These are phyloP conservation scores for Lochmaea capreae DNA, from an alignment of 2,888 invertebrate species.

Conservation along the genomic window DNA sequence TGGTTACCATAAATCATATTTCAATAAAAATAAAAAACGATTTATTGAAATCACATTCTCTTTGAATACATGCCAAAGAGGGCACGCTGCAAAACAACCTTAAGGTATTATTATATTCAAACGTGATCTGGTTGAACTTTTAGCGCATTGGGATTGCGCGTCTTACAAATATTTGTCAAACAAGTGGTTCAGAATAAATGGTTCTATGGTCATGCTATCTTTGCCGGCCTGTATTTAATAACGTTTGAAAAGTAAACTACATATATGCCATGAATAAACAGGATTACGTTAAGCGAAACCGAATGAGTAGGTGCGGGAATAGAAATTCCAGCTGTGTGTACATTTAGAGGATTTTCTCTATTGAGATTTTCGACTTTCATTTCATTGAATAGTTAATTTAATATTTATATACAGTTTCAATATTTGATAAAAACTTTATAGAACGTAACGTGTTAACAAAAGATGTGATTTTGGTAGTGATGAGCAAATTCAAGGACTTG, in stretches of 20 bases:
- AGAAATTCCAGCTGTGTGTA: neutral
- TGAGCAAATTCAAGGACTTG: no score
- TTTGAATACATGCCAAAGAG: no score
- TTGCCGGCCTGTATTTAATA: slow-evolving; percentile 17
- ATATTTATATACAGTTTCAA: neutral
- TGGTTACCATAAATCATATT: no score
- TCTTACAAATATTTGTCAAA: slow-evolving; percentile 15
- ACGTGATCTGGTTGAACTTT: slow-evolving; percentile 2
- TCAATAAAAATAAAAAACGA: no score
- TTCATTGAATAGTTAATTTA: slow-evolving; percentile 7
- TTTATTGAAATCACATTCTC: no score
- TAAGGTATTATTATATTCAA: neutral
- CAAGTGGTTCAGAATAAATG: slow-evolving; percentile 17
- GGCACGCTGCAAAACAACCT: neutral
- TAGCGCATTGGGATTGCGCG: neutral
- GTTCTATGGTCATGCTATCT: slow-evolving; percentile 7
- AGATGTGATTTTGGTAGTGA: no score
- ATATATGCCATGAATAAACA: slow-evolving; percentile 17
- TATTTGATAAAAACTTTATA: no score
- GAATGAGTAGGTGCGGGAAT: slow-evolving; percentile 12
- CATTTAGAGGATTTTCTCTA: neutral
- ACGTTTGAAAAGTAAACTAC: slow-evolving; percentile 14
- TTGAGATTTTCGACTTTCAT: neutral
- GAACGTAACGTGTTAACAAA: no score
- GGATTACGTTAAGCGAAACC: slow-evolving; percentile 9